Conservation (phyloP, 1,140 invertebrate genomes). For the Drosophila punjabiensis region DNA sequence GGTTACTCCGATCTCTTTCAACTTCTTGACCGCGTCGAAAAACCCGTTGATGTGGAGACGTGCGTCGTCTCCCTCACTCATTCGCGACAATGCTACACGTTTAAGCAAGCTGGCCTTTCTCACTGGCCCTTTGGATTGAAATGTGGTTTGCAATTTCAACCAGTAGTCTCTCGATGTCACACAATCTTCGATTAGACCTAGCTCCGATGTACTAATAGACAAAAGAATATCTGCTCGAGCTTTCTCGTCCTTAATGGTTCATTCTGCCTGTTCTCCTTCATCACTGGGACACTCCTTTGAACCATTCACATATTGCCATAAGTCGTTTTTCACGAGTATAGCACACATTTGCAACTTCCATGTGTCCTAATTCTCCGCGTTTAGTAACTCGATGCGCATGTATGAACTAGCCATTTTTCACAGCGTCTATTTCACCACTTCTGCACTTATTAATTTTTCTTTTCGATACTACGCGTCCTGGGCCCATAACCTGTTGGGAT, state of each 20-base stretch:
- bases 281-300: background rate
- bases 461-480: no score
- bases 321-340: slow-evolving; percentile 3
- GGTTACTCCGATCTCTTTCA: slow-evolving; percentile 1
- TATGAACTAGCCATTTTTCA: background rate
- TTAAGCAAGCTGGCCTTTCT: background rate
- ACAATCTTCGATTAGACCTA: slow-evolving; percentile 1
- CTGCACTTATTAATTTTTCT: no score
- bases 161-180: no score
- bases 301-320: background rate
- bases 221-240: background rate
- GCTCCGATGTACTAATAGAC: background rate
- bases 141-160: background rate
- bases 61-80: background rate
- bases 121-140: background rate
- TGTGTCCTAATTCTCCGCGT: no score
- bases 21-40: background rate
- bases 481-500: no score
- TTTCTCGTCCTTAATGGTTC: no score
- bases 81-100: background rate
- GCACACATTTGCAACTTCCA: background rate
- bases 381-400: background rate
- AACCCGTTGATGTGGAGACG: background rate
- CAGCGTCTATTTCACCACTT: no score
- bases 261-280: background rate